These are phyloP conservation scores for Clarias laeviceps DNA, from an alignment of 2,797 vertebrate genomes.

Conservation along the genomic window DNA sequence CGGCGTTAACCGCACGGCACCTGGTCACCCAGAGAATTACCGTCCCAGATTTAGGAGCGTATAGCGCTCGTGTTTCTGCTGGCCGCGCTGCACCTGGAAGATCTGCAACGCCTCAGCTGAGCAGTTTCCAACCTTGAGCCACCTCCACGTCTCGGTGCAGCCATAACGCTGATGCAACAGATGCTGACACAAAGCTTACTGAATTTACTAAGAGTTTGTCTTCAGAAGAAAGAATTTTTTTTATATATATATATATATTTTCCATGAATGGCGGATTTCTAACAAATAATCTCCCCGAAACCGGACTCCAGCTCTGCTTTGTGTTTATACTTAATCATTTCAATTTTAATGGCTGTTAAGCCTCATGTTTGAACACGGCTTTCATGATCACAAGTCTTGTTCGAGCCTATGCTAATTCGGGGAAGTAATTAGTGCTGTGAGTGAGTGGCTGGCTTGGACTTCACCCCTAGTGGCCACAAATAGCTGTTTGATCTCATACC, in stretches of 20 bases:
- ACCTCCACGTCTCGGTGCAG: not conserved
- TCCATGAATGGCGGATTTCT: not conserved
- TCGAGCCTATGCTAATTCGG: not conserved
- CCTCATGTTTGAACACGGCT: not conserved
- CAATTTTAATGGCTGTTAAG: not conserved
- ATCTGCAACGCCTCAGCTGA: conserved; percentile 3
- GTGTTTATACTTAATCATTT: not conserved
- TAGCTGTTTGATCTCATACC: conserved; percentile 33
- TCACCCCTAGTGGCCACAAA: conserved; percentile 5
- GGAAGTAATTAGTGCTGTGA: not conserved
- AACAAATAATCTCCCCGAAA: not conserved
- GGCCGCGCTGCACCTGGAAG: conserved; percentile 24
- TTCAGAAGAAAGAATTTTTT: not conserved
- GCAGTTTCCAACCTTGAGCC: not conserved
- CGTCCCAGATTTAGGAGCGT: conserved; percentile 9
- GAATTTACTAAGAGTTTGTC: not conserved
- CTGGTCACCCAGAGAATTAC: conserved; percentile 14
- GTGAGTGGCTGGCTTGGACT: no score
- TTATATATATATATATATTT: no score
- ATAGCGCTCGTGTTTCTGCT: conserved; percentile 10
- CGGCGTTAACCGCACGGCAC: conserved; percentile 17
- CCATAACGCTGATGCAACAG: not conserved
- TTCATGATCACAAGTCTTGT: not conserved
- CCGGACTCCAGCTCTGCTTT: no score
- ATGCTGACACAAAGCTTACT: not conserved